Evolutionary conservation across 2,113 vertebrate genomes (phyloP), one percentile per base, ranked within the genome.

Genomic region (Vireo altiloquus): DNA sequence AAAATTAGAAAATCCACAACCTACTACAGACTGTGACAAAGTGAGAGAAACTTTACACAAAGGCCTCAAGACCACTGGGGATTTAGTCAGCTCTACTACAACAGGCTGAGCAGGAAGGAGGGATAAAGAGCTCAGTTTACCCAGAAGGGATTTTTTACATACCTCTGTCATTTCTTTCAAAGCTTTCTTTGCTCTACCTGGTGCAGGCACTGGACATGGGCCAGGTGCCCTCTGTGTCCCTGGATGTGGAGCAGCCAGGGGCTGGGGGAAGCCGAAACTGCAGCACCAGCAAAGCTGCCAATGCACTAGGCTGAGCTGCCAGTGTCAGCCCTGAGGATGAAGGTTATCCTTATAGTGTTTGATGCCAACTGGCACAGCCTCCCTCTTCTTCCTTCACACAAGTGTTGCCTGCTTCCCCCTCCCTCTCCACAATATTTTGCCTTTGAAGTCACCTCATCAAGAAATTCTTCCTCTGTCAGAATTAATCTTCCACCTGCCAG

Each of bases 361-460:
- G 35, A 71, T 93, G 95, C 96, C 95, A 97, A 72, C 82, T 96
- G 92, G 92, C 92, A 89, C 71, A 86, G 49, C 23, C 54, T 95
- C 46, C n/a, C 65, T 81, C 85, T 40, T 89, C 84, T 91, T 91
- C 94, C 82, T 88, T 93, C 88, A 90, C 56, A 66, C 49, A 89
- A 94, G 33, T 24, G 21, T 54, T 93, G 72, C 80, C 65, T 80
- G 47, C 82, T 90, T 74, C 69, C 42, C 82, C 64, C 66, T 92
- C 91, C 81, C 72, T 69, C 78, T 80, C 64, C 82, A 90, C 4
- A 4, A 60, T 79, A 84, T 94, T 93, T 94, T 95, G 82, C 92
- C 91, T 97, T 97, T 96, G 91, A 96, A 97, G 86, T 96, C 57
- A 90, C 89, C 95, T 96, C 90, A 95, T 94, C 89, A 96, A 94